Percentiles rank a stretch among this genome's conserved stretches.
Conservation (phyloP, 2,113 vertebrate species). For the Sciurus niger region DNA sequence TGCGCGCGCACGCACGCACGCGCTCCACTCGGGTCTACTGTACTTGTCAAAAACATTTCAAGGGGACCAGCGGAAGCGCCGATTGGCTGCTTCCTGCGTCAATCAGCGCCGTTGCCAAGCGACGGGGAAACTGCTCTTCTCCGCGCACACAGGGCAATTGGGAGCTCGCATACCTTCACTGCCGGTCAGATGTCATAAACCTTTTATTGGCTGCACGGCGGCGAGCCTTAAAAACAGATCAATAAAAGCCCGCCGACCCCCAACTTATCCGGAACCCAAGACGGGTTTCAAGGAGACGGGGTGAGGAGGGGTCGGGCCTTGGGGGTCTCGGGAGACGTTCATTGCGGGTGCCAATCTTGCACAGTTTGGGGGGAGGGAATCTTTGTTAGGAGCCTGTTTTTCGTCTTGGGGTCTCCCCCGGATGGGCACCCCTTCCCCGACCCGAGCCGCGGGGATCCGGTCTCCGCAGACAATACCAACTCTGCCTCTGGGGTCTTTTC, state of each 20-base stretch:
- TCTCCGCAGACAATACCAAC: conserved; percentile 72
- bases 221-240: conserved; percentile 78
- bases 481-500: conserved; percentile 44
- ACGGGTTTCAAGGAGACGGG: background rate
- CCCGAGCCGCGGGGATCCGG: background rate
- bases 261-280: conserved; percentile 49
- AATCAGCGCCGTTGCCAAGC: conserved; percentile 87
- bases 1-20: conserved; percentile 68
- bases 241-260: conserved; percentile 66
- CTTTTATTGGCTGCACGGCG: conserved; percentile 78
- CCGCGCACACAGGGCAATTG: conserved; percentile 74
- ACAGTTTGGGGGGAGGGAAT: conserved; percentile 32
- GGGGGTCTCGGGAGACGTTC: conserved; percentile 52
- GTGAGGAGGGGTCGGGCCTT: conserved; percentile 39
- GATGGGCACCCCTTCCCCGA: background rate
- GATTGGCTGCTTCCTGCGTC: conserved; percentile 85
- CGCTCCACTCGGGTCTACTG: conserved; percentile 79
- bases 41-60: conserved; percentile 87
- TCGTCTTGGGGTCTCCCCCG: conserved; percentile 52
- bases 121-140: conserved; percentile 85
- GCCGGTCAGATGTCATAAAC: conserved; percentile 88
- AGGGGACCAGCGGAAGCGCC: conserved; percentile 67
- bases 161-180: conserved; percentile 88
- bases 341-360: conserved; percentile 38
- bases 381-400: conserved; percentile 79